Conservation (phyloP, 2,797 vertebrate species). For the Xyrichtys novacula region DNA sequence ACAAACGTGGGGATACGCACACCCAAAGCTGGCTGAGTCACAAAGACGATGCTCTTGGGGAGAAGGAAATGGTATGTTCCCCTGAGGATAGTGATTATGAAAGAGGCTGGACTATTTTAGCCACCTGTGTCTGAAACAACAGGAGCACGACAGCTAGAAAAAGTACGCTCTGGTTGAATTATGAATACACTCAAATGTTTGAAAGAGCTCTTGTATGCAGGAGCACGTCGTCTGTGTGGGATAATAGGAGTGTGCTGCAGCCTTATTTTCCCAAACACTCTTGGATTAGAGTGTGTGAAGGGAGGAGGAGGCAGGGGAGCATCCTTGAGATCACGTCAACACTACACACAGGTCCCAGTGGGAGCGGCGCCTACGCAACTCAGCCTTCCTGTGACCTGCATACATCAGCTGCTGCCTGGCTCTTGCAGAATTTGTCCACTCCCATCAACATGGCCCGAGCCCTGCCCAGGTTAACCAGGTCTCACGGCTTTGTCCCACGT, state of each 20-base stretch:
- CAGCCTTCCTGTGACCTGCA: constrained; percentile 72
- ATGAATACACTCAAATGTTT: background rate
- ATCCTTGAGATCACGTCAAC: constrained; percentile 49
- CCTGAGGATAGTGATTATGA: constrained; percentile 24
- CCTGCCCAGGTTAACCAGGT: constrained; percentile 67
- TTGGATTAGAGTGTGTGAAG: constrained; percentile 44
- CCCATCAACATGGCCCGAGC: constrained; percentile 54
- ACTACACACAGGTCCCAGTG: constrained; percentile 56
- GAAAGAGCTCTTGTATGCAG: constrained; percentile 3
- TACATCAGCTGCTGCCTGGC: constrained; percentile 53
- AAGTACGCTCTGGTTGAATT: constrained; percentile 9
- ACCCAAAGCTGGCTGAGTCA: constrained; percentile 64
- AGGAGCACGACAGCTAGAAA: background rate
- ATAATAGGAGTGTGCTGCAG: constrained; percentile 11
- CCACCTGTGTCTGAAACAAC: constrained; percentile 8
- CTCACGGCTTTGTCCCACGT: constrained; percentile 55
- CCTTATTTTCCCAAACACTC: constrained; percentile 20
- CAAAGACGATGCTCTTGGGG: constrained; percentile 44
- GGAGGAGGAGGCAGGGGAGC: constrained; percentile 45
- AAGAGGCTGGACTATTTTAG: constrained; percentile 26
- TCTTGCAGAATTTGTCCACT: constrained; percentile 43
- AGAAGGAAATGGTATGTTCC: constrained; percentile 55
- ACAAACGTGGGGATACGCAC: constrained; percentile 42
- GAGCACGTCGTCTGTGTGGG: constrained; percentile 10
- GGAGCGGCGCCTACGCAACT: constrained; percentile 62